Percentiles rank a stretch among this genome's conserved stretches.
Evolutionary conservation across 2,888 invertebrate genomes (phyloP).

Genomic region (Achlya flavicornis): DNA sequence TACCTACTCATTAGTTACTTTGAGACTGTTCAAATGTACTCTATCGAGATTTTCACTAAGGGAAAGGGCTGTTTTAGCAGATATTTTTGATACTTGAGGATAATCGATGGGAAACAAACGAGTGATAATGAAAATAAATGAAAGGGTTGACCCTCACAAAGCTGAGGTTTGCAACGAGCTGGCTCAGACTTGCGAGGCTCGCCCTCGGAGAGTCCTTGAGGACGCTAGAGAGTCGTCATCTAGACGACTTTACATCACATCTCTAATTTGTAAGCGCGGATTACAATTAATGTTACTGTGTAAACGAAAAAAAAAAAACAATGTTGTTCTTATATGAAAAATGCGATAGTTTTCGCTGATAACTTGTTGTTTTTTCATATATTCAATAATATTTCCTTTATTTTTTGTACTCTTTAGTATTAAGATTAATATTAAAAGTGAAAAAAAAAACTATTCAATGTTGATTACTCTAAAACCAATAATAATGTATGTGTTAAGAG

Average conservation of each 20-base stretch:
- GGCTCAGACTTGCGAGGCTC: constrained; percentile 19
- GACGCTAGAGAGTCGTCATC: constrained; percentile 27
- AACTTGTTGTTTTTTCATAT: constrained; percentile 83
- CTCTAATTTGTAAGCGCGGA: constrained; percentile 70
- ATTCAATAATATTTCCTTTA: constrained; percentile 84
- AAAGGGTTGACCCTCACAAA: constrained; percentile 24
- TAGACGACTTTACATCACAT: constrained; percentile 52
- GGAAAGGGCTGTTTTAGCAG: constrained; percentile 82
- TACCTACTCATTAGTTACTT: constrained; percentile 82
- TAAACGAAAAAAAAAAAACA: constrained; percentile 77
- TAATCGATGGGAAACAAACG: constrained; percentile 80
- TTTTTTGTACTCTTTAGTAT: constrained; percentile 84
- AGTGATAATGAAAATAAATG: constrained; percentile 50
- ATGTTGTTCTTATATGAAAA: constrained; percentile 82
- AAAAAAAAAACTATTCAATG: constrained; percentile 81
- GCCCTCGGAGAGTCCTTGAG: constrained; percentile 30
- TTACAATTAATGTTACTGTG: constrained; percentile 79
- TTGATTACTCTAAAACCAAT: constrained; percentile 83
- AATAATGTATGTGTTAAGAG: constrained; percentile 75
- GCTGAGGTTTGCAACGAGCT: constrained; percentile 21
- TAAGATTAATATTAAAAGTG: constrained; percentile 79
- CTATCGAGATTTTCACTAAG: constrained; percentile 81
- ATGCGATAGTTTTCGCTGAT: constrained; percentile 77
- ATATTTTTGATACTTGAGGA: constrained; percentile 84
- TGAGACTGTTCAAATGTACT: constrained; percentile 82